phyloP scores from a whole-genome alignment of 2,888 invertebrate species.

The Troides aeacus region DNA sequence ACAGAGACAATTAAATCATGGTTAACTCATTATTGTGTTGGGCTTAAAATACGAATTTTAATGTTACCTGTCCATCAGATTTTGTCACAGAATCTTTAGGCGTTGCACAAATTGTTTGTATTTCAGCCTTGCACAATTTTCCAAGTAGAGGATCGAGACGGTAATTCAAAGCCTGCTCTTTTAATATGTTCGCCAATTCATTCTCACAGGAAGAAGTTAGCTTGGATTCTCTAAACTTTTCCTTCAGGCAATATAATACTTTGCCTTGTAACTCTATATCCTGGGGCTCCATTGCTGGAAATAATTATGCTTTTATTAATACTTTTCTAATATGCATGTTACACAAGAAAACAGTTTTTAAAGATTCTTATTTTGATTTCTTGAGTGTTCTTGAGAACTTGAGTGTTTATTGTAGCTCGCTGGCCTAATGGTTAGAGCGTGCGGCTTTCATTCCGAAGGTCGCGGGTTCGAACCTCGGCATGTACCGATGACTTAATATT shows the following conservation, averaged over 20 bases:
- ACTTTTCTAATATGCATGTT: not conserved
- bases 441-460: too few relatives aligned
- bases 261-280: constrained; percentile 91
- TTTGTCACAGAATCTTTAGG: constrained; percentile 67
- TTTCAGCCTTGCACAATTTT: constrained; percentile 88
- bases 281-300: constrained; percentile 70
- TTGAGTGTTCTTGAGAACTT: too few relatives aligned
- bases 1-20: too few relatives aligned
- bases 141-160: constrained; percentile 93
- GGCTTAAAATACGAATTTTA: not conserved
- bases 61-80: constrained; percentile 69
- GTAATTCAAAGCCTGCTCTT: constrained; percentile 94
- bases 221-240: constrained; percentile 86
- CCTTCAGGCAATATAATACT: constrained; percentile 90
- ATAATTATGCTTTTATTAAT: not conserved
- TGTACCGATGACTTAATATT: too few relatives aligned
- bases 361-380: not conserved
- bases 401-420: too few relatives aligned
- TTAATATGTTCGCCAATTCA: constrained; percentile 89
- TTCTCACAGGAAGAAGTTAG: constrained; percentile 88
- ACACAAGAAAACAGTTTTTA: not conserved
- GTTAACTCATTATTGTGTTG: not conserved
- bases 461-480: too few relatives aligned
- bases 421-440: too few relatives aligned
- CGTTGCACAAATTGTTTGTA: constrained; percentile 82